These are phyloP conservation scores for Slavum lentiscoides DNA, from an alignment of 2,888 invertebrate genomes.

Conservation along the genomic window DNA sequence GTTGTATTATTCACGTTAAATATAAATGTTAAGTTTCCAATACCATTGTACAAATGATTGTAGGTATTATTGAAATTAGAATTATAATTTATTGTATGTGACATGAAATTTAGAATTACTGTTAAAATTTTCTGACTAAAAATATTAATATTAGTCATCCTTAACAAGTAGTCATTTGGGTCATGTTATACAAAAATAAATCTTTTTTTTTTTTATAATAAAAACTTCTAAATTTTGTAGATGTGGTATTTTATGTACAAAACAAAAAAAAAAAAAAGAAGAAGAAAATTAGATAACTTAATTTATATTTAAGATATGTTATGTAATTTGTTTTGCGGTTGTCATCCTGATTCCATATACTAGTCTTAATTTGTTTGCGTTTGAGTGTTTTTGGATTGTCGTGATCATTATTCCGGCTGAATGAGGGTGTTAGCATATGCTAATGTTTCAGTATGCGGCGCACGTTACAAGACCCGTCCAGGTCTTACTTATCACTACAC, in stretches of 20 bases:
- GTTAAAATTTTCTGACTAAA: conserved; percentile 7
- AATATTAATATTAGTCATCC: neutral
- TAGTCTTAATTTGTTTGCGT: conserved; percentile 48
- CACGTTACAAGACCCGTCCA: conserved; percentile 94
- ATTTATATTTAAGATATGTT: conserved; percentile 37
- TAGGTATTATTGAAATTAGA: conserved; percentile 26
- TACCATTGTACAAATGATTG: neutral
- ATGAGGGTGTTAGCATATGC: conserved; percentile 54
- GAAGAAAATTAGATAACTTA: conserved; percentile 18
- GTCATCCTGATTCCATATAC: conserved; percentile 21
- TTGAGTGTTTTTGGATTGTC: conserved; percentile 44
- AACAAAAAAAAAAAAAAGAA: too few relatives aligned
- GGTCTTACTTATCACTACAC: conserved; percentile 95
- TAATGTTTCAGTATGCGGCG: conserved; percentile 81
- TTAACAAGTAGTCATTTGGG: conserved; percentile 25
- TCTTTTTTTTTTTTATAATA: conserved; percentile 5
- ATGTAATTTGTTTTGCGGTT: conserved; percentile 37
- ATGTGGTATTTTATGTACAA: conserved; percentile 30
- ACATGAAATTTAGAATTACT: conserved; percentile 21
- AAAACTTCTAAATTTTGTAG: conserved; percentile 20
- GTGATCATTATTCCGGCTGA: conserved; percentile 50
- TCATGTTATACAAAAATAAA: neutral
- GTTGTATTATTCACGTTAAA: conserved; percentile 27
- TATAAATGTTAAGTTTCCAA: neutral
- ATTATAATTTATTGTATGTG: conserved; percentile 2